Evolutionary conservation across 1,140 invertebrate species (phyloP), one percentile per base, ranked within the genome.

Genomic region (Muscidifurax raptorellus): DNA sequence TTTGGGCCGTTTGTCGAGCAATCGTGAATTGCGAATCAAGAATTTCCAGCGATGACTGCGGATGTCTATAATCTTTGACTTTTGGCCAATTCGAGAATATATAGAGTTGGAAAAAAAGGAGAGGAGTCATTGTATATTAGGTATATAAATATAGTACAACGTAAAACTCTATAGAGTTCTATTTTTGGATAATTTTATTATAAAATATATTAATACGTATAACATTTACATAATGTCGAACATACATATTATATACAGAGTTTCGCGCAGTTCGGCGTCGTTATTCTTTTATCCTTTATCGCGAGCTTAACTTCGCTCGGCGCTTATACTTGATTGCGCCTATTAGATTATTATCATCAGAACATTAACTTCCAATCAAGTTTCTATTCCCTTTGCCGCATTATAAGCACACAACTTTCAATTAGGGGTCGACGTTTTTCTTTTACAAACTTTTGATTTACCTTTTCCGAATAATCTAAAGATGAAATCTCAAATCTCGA

Each of bases 151-250:
- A n/a, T n/a, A 40, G 9, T 40, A 40, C n/a, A n/a, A n/a, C 36
- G 7, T 40, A 9, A 2, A 32, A 32, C 36, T 47, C 44, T 0
- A 71, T 22, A 15, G 10, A 40, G 22, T 44, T 88, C 71, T 30
- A 67, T 86, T 88, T 86, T 83, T 15, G 80, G 66, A 40, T 79
- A 84, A 66, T 89, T 90, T 90, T 90, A 90, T 90, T 90, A 90
- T 90, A 90, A 90, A 90, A 90, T 90, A 90, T 90, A 90, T 85
- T 89, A 90, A 90, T 89, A 87, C 87, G 81, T 82, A 67, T 88
- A 90, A 90, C 88, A 90, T 90, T 90, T 88, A 90, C 87, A 83
- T 85, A 84, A 83, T 81, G 83, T 88, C 83, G 87, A 87, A 86
- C 85, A 87, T 88, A 85, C 83, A 84, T 75, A 80, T 52, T 83